These are phyloP conservation scores for Menidia beryllina DNA, from an alignment of 2,113 vertebrate species.

Conservation along the genomic window DNA sequence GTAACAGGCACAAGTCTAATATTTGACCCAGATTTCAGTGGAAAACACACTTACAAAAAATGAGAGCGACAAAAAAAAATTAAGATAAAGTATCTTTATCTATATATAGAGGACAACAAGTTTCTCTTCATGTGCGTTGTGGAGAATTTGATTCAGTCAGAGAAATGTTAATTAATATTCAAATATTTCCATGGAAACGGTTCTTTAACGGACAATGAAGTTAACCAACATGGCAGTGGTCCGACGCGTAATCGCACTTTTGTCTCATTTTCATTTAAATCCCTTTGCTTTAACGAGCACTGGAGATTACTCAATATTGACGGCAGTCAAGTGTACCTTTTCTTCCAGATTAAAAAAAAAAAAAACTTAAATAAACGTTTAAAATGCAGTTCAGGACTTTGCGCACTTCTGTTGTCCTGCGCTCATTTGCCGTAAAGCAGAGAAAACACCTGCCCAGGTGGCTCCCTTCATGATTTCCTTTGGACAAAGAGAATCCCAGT, in stretches of 20 bases:
- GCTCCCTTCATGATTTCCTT: background rate
- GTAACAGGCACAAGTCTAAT: slow-evolving; percentile 17
- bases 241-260: background rate
- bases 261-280: background rate
- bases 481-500: no score
- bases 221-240: background rate
- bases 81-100: no score
- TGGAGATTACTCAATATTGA: no score
- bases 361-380: background rate
- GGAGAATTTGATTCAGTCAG: background rate
- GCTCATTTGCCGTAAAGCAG: slow-evolving; percentile 13
- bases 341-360: background rate
- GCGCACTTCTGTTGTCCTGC: background rate
- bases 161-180: background rate
- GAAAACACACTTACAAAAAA: background rate
- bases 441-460: slow-evolving; percentile 44
- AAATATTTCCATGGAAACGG: background rate
- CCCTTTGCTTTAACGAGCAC: no score
- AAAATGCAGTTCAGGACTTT: background rate
- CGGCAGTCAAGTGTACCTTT: background rate
- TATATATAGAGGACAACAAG: background rate
- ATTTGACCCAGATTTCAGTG: slow-evolving; percentile 28
- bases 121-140: no score
- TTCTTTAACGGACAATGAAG: background rate
- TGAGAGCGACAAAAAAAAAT: background rate